Conservation (phyloP, 2,888 invertebrate species). For the Acanthosepion esculentum region DNA sequence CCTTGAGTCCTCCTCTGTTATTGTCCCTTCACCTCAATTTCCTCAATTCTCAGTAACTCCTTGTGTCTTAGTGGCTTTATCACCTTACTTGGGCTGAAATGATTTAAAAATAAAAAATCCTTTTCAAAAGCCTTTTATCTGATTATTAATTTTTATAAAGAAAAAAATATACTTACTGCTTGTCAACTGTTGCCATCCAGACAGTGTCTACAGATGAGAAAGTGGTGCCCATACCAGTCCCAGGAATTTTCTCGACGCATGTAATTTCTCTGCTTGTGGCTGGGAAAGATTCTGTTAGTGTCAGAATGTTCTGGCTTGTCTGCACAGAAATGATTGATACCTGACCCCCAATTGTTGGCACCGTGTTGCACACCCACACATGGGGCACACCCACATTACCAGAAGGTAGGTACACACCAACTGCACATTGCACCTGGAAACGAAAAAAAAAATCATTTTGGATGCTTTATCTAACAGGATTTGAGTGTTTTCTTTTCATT, state of each 20-base stretch:
- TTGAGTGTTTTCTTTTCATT: no score
- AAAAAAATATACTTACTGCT: constrained; percentile 76
- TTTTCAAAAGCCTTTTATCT: neutral
- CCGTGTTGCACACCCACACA: constrained; percentile 90
- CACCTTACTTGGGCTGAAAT: no score
- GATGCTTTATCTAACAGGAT: no score
- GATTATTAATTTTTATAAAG: neutral
- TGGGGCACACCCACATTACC: constrained; percentile 82
- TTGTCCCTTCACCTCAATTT: no score
- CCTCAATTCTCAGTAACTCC: no score
- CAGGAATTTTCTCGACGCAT: constrained; percentile 69
- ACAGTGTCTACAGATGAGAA: constrained; percentile 77
- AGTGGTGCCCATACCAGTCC: constrained; percentile 56
- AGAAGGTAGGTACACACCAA: constrained; percentile 68
- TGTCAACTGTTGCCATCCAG: constrained; percentile 94
- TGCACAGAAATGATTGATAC: constrained; percentile 83
- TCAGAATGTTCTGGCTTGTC: constrained; percentile 62
- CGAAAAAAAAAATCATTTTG: neutral
- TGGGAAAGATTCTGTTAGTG: constrained; percentile 71
- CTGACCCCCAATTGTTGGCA: constrained; percentile 79
- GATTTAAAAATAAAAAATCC: constrained; percentile 56
- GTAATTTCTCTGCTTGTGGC: constrained; percentile 63
- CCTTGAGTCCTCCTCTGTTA: no score
- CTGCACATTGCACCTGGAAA: constrained; percentile 69
- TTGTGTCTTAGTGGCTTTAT: no score